Base-by-base conservation (phyloP, 2,797 vertebrate species). In the Chelonia mydas region DNA sequence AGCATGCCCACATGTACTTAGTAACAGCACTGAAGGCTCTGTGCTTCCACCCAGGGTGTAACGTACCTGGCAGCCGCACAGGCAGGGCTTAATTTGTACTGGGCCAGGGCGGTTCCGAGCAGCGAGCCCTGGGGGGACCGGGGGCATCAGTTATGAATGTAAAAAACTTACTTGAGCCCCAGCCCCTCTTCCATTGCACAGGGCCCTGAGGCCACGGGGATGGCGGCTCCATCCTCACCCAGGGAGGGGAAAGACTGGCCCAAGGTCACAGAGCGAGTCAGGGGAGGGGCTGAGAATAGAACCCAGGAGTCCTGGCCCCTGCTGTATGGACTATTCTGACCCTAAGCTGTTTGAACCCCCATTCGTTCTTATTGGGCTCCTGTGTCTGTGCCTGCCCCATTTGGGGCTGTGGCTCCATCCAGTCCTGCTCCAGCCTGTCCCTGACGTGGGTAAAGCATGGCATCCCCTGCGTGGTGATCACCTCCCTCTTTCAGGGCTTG, bases 91-190 rank as follows among this genome's bases (percentile, higher is more conserved):
- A 1, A 21, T n/a, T 37, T 21, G n/a, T 19, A 5, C n/a, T 2
- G 19, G n/a, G n/a, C n/a, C 3, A 5, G 65, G 33, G 2, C 2
- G 5, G 17, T 11, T 41, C 19, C 2, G 68, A 41, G 37, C 21
- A 1, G 54, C 7, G 3, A 19, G 53, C 17, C 53, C 50, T 15
- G 50, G 50, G 50, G 50, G 28, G 12, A 12, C 59, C 33, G 1
- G 33, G 33, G 15, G 15, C 31, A 65, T 65, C 33, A 1, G 13
- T 33, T 16, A 33, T 65, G 59, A 16, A 33, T 3, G 15, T 65
- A 3, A n/a, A 65, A 23, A 9, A 54, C 57, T 31, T 31, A 7
- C 15, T 17, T 68, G n/a, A n/a, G 17, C n/a, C 17, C n/a, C n/a
- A 1, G 65, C 33, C 17, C n/a, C 17, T 16, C 28, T 31, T 61